Evolutionary conservation across 1,140 invertebrate species (phyloP), one percentile per base, ranked within the genome.

Genomic region (Metopolophium dirhodum): DNA sequence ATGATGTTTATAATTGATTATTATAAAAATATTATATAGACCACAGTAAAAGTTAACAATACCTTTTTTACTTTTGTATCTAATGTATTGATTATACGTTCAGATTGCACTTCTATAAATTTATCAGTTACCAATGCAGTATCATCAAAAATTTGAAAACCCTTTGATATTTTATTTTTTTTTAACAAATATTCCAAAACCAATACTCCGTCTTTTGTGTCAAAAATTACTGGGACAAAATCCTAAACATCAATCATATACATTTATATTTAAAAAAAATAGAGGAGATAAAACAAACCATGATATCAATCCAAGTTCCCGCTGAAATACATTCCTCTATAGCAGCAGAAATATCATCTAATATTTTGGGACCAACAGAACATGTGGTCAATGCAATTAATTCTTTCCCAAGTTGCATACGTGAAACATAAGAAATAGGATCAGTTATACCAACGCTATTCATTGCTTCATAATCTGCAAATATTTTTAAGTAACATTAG

Each of bases 391-490:
- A 97, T 97, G 20, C 96, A 96, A 77, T 98, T 95, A 89, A 97
- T 87, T 92, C 92, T 35, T 98, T 97, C 92, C 95, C 95, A 23
- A 96, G 94, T 94, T 98, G 97, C 94, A 97, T 96, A 94, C 97
- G 98, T 94, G 97, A 97, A 14, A 99, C 96, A 95, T 97, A 99
- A 49, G 96, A 95, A 95, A 97, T 97, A 23, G 98, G 96, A 95
- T 99, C 98, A 26, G 96, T 96, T 94, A 99, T 98, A 6, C 98
- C 99, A 90, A 99, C 96, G 94, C 98, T 96, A n/a, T 96, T 96
- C 61, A 99, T 95, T 7, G 98, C 97, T 95, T 99, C 98, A 96
- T 98, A 99, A 95, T 99, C 98, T 97, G 94, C 8, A 68, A 9
- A 30, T 51, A 51, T 51, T 61, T 90, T 90, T 45, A 94, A 95